Conservation (phyloP, 92 coral and sea anemone species). For the Heliopora coerulea region DNA sequence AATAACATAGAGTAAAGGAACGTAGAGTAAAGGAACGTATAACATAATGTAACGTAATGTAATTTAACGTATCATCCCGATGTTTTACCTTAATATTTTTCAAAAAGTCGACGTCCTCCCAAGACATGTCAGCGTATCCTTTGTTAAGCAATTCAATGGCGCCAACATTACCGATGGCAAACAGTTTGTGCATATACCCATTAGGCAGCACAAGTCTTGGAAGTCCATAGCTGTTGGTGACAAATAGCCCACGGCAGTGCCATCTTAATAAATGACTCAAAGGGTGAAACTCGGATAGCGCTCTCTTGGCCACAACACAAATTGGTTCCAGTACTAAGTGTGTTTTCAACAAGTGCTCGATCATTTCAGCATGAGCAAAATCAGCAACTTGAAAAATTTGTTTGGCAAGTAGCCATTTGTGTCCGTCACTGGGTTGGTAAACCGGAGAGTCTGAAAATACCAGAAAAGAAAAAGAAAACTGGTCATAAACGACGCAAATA, state of each 20-base stretch:
- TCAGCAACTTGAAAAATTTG: constrained; percentile 79
- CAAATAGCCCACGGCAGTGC: constrained; percentile 91
- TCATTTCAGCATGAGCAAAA: constrained; percentile 89
- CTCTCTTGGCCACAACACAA: constrained; percentile 72
- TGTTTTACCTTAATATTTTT: constrained; percentile 66
- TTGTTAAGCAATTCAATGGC: constrained; percentile 63
- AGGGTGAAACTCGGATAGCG: constrained; percentile 76
- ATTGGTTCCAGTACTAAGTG: constrained; percentile 97
- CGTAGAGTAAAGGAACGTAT: neutral
- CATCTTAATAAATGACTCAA: constrained; percentile 72
- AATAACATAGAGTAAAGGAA: neutral
- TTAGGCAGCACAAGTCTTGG: constrained; percentile 75
- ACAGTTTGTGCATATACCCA: constrained; percentile 88
- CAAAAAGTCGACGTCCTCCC: constrained; percentile 84
- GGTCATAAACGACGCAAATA: too few relatives aligned
- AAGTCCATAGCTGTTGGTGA: constrained; percentile 84
- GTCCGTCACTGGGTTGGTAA: constrained; percentile 74
- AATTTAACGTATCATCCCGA: neutral
- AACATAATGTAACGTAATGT: neutral
- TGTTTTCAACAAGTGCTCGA: constrained; percentile 91
- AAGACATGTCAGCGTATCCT: constrained; percentile 63
- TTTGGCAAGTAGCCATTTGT: constrained; percentile 84
- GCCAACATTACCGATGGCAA: constrained; percentile 88
- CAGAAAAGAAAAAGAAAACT: neutral
- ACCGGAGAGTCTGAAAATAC: constrained; percentile 71